Evolutionary conservation across 2,797 vertebrate genomes (phyloP).

Genomic region (Sebastolobus altivelis): DNA sequence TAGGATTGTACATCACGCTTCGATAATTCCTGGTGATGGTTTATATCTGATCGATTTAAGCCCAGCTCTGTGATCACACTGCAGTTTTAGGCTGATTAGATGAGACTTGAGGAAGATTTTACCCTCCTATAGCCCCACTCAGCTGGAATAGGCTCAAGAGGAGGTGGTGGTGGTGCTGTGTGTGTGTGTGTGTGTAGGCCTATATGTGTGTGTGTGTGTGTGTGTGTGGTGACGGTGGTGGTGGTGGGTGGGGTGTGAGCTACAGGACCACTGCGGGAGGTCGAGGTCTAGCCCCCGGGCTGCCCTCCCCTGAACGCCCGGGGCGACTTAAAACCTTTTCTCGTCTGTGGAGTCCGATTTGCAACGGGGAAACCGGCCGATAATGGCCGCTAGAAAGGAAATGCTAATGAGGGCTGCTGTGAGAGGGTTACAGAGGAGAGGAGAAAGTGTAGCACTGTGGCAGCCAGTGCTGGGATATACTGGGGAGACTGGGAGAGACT

Average conservation of each 20-base stretch:
- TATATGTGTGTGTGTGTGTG: constrained; percentile 3
- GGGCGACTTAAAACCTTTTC: constrained; percentile 79
- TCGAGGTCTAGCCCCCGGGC: constrained; percentile 81
- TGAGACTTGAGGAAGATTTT: constrained; percentile 65
- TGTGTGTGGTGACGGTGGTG: not conserved
- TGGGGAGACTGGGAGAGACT: not conserved
- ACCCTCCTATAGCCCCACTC: constrained; percentile 55
- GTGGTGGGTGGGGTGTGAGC: constrained; percentile 51
- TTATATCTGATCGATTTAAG: constrained; percentile 70
- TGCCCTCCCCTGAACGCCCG: constrained; percentile 77
- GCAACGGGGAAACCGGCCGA: constrained; percentile 83
- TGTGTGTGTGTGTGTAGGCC: not conserved
- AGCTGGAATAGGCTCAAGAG: constrained; percentile 73
- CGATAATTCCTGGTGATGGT: constrained; percentile 56
- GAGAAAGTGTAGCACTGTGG: constrained; percentile 47
- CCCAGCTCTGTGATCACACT: constrained; percentile 62
- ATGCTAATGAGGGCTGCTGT: constrained; percentile 82
- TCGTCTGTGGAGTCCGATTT: constrained; percentile 83
- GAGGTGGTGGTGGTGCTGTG: not conserved
- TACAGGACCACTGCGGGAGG: constrained; percentile 82
- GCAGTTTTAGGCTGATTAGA: constrained; percentile 75
- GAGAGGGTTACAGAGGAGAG: constrained; percentile 63
- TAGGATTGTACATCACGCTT: constrained; percentile 49
- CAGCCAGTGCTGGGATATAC: constrained; percentile 38
- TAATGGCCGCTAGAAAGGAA: constrained; percentile 84